Conservation (phyloP, 2,888 invertebrate genomes). For the Volucella inanis region DNA sequence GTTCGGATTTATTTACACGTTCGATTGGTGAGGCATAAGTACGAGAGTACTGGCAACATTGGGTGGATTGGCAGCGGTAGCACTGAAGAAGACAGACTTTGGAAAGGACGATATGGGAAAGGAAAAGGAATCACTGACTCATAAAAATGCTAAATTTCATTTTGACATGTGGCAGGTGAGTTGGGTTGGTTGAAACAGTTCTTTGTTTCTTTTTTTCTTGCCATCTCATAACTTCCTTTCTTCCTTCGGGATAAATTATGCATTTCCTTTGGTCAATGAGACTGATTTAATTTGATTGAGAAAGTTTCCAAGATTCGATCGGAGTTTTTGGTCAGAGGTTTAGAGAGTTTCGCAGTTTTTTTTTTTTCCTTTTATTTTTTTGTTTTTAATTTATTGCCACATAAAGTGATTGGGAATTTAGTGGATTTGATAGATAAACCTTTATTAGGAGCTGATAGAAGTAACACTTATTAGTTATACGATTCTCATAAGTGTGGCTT, state of each 20-base stretch:
- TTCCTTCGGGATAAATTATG: constrained; percentile 52
- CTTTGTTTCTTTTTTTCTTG: constrained; percentile 16
- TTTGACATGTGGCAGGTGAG: constrained; percentile 74
- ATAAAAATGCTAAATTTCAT: constrained; percentile 72
- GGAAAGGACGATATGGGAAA: neutral
- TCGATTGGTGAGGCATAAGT: constrained; percentile 43
- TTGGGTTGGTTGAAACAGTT: constrained; percentile 58
- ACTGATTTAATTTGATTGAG: constrained; percentile 69
- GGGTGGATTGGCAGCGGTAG: neutral
- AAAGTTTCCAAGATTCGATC: constrained; percentile 28
- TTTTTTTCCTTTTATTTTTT: neutral
- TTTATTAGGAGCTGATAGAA: neutral
- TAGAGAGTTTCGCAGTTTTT: too few species aligned
- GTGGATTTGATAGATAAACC: constrained; percentile 51
- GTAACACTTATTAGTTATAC: too few species aligned
- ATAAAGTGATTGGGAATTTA: constrained; percentile 56
- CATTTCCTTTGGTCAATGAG: constrained; percentile 64
- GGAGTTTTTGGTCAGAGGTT: too few species aligned
- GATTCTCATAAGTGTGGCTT: too few species aligned
- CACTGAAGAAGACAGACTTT: neutral
- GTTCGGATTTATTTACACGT: constrained; percentile 67
- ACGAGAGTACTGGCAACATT: too few species aligned
- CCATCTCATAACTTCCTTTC: neutral
- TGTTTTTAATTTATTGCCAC: constrained; percentile 56
- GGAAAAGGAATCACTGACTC: constrained; percentile 47